Evolutionary conservation across 64 coral and sea anemone genomes (phyloP).

Genomic region (Platygyra sinensis): DNA sequence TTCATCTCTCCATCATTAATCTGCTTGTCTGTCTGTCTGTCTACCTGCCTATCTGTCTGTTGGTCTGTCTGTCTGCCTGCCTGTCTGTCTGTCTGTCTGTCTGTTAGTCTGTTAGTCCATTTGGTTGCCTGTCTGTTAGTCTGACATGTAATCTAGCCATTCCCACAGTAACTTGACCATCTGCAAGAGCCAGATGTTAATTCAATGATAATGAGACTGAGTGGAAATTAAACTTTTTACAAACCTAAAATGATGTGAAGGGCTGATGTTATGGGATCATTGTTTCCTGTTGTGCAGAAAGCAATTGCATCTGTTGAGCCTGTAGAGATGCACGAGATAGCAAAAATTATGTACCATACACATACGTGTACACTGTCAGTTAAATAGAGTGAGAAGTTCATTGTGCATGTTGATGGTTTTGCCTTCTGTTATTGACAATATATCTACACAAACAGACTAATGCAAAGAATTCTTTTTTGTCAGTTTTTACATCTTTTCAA

Average conservation of each 20-base stretch:
- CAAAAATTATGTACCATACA: too few relatives aligned
- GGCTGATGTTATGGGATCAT: slow-evolving; percentile 86
- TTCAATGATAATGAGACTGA: neutral
- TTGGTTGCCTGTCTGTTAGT: neutral
- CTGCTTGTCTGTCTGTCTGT: neutral
- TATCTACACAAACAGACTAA: too few relatives aligned
- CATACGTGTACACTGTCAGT: too few relatives aligned
- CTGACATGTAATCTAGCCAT: neutral
- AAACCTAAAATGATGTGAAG: slow-evolving; percentile 82
- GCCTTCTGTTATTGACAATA: too few relatives aligned
- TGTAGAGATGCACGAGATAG: neutral
- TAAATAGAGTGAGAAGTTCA: too few relatives aligned
- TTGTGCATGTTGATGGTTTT: too few relatives aligned
- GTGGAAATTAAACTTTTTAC: neutral
- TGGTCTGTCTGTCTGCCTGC: neutral
- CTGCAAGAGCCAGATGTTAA: too few relatives aligned
- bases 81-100: neutral
- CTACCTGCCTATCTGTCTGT: neutral
- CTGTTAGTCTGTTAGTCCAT: neutral
- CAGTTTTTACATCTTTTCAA: too few relatives aligned
- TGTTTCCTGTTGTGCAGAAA: slow-evolving; percentile 89
- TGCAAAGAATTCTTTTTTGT: too few relatives aligned
- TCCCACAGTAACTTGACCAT: too few relatives aligned
- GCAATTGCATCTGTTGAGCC: slow-evolving; percentile 86
- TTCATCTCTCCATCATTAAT: neutral